Base-by-base conservation (phyloP, 2,797 vertebrate species). In the Enteromius argenteus region DNA sequence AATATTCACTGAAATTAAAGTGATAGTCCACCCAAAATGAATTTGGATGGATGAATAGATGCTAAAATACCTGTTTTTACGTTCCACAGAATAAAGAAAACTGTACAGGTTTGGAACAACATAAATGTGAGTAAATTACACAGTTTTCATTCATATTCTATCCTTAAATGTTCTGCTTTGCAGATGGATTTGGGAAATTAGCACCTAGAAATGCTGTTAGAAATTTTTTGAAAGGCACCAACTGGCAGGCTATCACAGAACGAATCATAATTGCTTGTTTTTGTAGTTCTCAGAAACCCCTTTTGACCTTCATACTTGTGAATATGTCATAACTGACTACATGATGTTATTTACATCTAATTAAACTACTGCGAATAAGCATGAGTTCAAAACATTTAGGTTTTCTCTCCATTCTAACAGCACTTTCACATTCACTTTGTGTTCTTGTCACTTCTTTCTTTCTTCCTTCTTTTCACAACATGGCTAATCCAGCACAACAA, bases 221-320 rank as follows among this genome's bases (percentile, higher is more conserved):
- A 60, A 32, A 77, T 42, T 42, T 37, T 46, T 74, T 81, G 27
- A 35, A 74, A 21, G 11, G 60, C 42, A 74, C 74, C 30, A 82
- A 75, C 7, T 75, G 69, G 9, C 71, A 35, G 23, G 49, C 9
- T 73, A 39, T 82, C 80, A 74, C 42, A 15, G 4, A 58, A 62
- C 8, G 49, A 74, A 81, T 75, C 39, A 62, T 81, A 81, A 81
- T 73, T 62, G 30, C 80, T 74, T 75, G 60, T 67, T 74, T 73
- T 67, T 83, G n/a, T 5, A 53, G 71, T 62, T 75, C 32, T 42
- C 21, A 75, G 46, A 83, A 83, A 30, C 60, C 35, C 10, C 10
- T 5, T 75, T 82, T 74, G 69, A 82, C 69, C 58, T 74, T 74
- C 21, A 64, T 35, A 37, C 53, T 19, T 51, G 42, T 64, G 58